These are phyloP conservation scores for Menidia beryllina DNA, from an alignment of 2,113 vertebrate genomes.

Conservation along the genomic window DNA sequence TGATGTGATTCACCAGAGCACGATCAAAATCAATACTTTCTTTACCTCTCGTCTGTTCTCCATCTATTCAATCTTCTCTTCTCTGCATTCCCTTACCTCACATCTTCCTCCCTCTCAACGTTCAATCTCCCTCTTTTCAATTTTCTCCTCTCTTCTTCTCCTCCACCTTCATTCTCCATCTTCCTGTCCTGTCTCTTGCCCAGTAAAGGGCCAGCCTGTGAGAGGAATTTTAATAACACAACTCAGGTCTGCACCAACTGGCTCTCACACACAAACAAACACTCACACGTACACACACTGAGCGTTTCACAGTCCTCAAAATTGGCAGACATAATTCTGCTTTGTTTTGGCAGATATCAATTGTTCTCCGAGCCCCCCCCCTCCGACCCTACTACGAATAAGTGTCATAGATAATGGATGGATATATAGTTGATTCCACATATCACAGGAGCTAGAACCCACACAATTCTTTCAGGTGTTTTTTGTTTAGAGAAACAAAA, in stretches of 20 bases:
- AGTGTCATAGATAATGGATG: too few relatives aligned
- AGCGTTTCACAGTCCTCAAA: conserved; percentile 26
- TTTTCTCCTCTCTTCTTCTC: conserved; percentile 17
- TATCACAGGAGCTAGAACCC: too few relatives aligned
- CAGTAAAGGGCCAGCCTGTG: conserved; percentile 74
- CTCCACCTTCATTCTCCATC: conserved; percentile 8
- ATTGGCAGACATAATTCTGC: conserved; percentile 22
- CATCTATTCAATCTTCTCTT: conserved; percentile 40
- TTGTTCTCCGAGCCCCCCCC: conserved; percentile 2
- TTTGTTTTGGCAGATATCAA: conserved; percentile 11
- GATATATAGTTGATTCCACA: too few relatives aligned
- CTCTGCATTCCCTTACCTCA: conserved; percentile 19
- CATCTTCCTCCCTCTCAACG: conserved; percentile 14
- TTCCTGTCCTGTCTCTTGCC: conserved; percentile 30
- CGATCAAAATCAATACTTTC: conserved; percentile 72
- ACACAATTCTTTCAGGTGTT: too few relatives aligned
- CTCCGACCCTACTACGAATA: too few relatives aligned
- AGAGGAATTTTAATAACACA: conserved; percentile 76
- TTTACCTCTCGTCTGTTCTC: conserved; percentile 35
- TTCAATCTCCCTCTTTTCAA: conserved; percentile 24
- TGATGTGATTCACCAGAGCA: conserved; percentile 65
- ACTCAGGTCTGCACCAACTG: conserved; percentile 49
- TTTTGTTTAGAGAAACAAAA: too few relatives aligned
- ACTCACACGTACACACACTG: conserved; percentile 6
- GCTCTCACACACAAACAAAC: conserved; percentile 27